Percentiles rank a stretch among this genome's conserved stretches.
These are phyloP conservation scores for Branchellion lobata DNA, from an alignment of 2,888 invertebrate species.

Conservation along the genomic window DNA sequence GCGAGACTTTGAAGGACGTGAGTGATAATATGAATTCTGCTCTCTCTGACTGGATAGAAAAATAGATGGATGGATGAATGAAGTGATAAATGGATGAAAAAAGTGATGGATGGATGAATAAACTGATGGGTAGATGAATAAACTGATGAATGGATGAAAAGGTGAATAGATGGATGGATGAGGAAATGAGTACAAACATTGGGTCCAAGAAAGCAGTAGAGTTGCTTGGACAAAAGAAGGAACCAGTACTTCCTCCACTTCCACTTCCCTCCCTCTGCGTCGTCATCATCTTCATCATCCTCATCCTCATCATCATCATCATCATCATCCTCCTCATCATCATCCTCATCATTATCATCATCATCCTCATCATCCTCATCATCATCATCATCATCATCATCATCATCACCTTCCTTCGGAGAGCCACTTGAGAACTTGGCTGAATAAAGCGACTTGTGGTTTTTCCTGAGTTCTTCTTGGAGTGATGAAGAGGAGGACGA, in stretches of 20 bases:
- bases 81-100: too few relatives aligned
- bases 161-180: too few relatives aligned
- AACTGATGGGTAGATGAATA: too few relatives aligned
- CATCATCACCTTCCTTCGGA: too few relatives aligned
- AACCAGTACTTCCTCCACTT: not conserved
- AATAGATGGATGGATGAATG: too few relatives aligned
- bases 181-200: not conserved
- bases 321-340: conserved; percentile 17
- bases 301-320: not conserved
- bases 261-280: not conserved
- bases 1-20: not conserved
- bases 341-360: not conserved
- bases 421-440: too few relatives aligned
- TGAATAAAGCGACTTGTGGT: too few relatives aligned
- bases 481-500: too few relatives aligned
- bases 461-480: too few relatives aligned
- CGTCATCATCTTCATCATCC: conserved; percentile 13
- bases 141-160: too few relatives aligned
- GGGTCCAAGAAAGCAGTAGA: not conserved
- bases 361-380: not conserved
- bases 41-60: not conserved
- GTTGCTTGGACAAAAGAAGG: not conserved
- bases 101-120: too few relatives aligned
- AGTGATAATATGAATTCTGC: not conserved
- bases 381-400: too few relatives aligned